Evolutionary conservation across 2,797 vertebrate genomes (phyloP).

Genomic region (Amniataba percoides): DNA sequence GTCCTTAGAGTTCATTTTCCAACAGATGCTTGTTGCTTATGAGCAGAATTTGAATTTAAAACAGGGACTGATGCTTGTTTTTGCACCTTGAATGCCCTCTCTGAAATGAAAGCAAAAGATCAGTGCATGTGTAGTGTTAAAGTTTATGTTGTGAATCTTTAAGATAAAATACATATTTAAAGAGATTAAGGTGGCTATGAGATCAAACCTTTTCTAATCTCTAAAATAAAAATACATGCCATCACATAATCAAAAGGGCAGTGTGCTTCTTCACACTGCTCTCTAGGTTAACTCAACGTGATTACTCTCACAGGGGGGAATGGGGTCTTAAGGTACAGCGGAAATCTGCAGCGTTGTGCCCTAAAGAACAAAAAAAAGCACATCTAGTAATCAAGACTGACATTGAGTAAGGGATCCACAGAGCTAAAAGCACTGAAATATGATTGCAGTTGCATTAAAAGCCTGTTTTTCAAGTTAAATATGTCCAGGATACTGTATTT

Average conservation of each 20-base stretch:
- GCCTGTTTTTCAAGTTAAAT: constrained; percentile 22
- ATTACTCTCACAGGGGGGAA: constrained; percentile 1
- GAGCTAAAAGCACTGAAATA: constrained; percentile 48
- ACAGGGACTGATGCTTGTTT: background rate
- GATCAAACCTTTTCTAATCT: constrained; percentile 4
- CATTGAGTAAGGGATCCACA: background rate
- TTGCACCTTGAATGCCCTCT: background rate
- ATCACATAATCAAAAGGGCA: background rate
- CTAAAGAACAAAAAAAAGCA: constrained; percentile 21
- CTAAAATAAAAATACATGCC: background rate
- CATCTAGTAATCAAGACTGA: constrained; percentile 31
- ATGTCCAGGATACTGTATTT: constrained; percentile 41
- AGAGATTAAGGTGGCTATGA: background rate
- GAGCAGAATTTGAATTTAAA: constrained; percentile 8
- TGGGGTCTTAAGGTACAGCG: constrained; percentile 17
- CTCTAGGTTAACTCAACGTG: constrained; percentile 1
- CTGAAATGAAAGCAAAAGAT: background rate
- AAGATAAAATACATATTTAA: background rate
- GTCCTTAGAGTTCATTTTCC: constrained; percentile 32
- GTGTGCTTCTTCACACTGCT: background rate
- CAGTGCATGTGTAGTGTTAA: background rate
- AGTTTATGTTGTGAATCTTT: constrained; percentile 17
- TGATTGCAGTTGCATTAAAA: constrained; percentile 54
- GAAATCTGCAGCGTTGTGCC: constrained; percentile 29
- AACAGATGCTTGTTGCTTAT: constrained; percentile 26